A percentile compares a stretch with the other conserved stretches of the same genome.
phyloP scores from a whole-genome alignment of 2,113 vertebrate species.

The Corydoras sp. region DNA sequence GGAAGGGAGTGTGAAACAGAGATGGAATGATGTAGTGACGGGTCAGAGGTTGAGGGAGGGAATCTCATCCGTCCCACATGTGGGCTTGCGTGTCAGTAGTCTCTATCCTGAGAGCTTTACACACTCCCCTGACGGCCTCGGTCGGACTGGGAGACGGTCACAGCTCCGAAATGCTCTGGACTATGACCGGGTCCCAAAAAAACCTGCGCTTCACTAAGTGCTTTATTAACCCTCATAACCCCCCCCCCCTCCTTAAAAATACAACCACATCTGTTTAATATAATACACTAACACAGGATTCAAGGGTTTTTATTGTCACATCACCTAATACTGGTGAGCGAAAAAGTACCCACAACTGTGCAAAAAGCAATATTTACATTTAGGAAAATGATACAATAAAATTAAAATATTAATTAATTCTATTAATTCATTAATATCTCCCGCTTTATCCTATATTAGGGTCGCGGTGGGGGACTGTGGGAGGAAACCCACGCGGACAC shows the following conservation, averaged over 20 bases:
- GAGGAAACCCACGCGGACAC: no score
- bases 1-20: background rate
- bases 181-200: constrained; percentile 33
- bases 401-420: no score
- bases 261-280: background rate
- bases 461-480: no score
- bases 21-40: constrained; percentile 1
- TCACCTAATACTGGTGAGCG: no score
- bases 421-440: no score
- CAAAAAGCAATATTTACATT: no score
- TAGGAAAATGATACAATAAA: no score
- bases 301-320: no score
- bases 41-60: constrained; percentile 36
- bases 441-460: no score
- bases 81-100: constrained; percentile 6
- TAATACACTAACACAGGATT: background rate
- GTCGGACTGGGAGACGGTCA: constrained; percentile 7
- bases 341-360: no score
- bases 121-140: constrained; percentile 16
- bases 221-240: constrained; percentile 39
- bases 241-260: background rate
- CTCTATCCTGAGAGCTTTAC: constrained; percentile 20
- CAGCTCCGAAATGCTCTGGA: constrained; percentile 31
- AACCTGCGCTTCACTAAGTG: constrained; percentile 24
- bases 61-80: constrained; percentile 38